Percentiles rank a stretch among this genome's conserved stretches.
phyloP scores from a whole-genome alignment of 1,140 invertebrate species.

The Charaxes varanes region DNA sequence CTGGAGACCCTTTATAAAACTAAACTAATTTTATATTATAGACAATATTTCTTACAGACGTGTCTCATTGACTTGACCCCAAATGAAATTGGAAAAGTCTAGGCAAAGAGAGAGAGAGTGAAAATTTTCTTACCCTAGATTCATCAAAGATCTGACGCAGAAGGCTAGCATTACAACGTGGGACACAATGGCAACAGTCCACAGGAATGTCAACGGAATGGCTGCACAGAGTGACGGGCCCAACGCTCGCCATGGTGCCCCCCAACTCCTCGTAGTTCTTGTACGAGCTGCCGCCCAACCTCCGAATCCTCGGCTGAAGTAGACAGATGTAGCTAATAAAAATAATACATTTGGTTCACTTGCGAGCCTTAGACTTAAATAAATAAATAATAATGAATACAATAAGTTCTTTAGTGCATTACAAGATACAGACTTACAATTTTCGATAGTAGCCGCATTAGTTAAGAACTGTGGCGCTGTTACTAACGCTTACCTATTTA shows the following conservation, averaged over 20 bases:
- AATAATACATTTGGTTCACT: conserved; percentile 1
- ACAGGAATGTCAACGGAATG: conserved; percentile 66
- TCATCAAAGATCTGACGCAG: conserved; percentile 54
- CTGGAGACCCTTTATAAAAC: no score
- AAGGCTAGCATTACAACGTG: conserved; percentile 66
- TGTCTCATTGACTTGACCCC: no score
- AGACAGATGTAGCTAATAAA: conserved; percentile 52
- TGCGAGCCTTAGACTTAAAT: not conserved
- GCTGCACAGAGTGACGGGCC: conserved; percentile 67
- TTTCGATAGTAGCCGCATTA: no score
- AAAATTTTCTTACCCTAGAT: conserved; percentile 55
- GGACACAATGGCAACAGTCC: conserved; percentile 65
- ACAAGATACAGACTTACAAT: no score
- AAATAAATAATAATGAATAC: not conserved
- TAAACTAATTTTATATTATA: no score
- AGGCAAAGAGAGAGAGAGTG: no score
- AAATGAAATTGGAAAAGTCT: no score
- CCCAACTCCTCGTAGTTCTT: conserved; percentile 46
- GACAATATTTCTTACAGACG: no score
- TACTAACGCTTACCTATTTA: no score
- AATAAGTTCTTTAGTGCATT: no score
- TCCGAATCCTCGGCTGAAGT: conserved; percentile 64
- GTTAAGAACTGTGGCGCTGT: no score
- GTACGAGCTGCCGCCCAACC: conserved; percentile 67
- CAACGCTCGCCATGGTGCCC: conserved; percentile 68